Evolutionary conservation across 1,140 invertebrate genomes (phyloP).

Genomic region (Lucilia sericata): DNA sequence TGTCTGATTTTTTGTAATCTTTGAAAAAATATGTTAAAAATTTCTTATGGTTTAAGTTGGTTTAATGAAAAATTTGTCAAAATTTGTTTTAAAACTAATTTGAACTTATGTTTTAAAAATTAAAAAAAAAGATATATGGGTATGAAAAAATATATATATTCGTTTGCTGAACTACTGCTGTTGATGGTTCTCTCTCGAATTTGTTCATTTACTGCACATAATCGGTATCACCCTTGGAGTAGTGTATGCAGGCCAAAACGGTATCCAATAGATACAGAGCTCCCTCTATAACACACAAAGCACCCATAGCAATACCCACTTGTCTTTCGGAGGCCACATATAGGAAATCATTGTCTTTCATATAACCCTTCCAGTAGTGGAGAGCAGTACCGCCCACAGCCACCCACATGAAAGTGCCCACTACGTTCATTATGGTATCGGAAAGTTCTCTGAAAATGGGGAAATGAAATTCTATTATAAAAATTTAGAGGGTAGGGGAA

Average conservation of each 20-base stretch:
- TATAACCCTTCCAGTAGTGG: conserved; percentile 89
- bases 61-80: neutral
- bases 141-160: neutral
- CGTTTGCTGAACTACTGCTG: neutral
- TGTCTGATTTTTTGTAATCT: no score
- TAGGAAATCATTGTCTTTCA: conserved; percentile 79
- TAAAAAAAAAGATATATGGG: neutral
- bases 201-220: conserved; percentile 35
- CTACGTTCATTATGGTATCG: conserved; percentile 88
- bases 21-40: no score
- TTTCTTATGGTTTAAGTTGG: neutral
- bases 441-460: conserved; percentile 72
- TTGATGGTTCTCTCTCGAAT: neutral
- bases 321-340: conserved; percentile 77
- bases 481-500: no score
- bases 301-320: conserved; percentile 82
- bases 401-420: conserved; percentile 84
- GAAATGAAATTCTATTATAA: no score
- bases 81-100: conserved; percentile 26
- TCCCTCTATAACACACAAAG: conserved; percentile 81
- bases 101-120: conserved; percentile 14
- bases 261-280: conserved; percentile 83
- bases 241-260: conserved; percentile 80
- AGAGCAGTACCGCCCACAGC: conserved; percentile 85
- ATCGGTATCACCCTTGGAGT: conserved; percentile 73